Conservation (phyloP, 1,140 invertebrate genomes). For the Aphaenogaster ashmeadi region DNA sequence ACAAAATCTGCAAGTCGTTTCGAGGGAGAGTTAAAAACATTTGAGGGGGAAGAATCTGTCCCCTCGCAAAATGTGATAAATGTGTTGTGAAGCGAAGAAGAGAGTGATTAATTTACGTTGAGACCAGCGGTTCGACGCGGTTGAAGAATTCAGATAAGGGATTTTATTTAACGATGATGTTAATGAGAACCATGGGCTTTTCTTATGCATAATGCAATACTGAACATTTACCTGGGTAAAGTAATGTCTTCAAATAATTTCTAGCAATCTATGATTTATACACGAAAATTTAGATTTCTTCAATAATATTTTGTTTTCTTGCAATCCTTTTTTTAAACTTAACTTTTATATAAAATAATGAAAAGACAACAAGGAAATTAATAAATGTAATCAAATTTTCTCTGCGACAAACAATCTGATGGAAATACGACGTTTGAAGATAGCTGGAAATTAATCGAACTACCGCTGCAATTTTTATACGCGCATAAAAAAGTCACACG, state of each 20-base stretch:
- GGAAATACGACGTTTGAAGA: not conserved
- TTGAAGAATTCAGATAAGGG: slow-evolving; percentile 47
- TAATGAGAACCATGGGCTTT: not conserved
- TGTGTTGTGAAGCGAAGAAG: slow-evolving; percentile 41
- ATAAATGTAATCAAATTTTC: slow-evolving; percentile 2
- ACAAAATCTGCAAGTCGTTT: slow-evolving; percentile 58
- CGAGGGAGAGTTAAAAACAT: slow-evolving; percentile 51
- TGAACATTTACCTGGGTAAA: slow-evolving; percentile 20
- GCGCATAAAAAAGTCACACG: slow-evolving; percentile 61
- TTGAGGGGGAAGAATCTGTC: not conserved
- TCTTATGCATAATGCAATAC: slow-evolving; percentile 44
- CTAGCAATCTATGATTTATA: not conserved
- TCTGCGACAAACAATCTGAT: not conserved
- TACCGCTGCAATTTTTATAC: slow-evolving; percentile 55
- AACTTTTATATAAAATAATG: not conserved
- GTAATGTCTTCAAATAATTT: not conserved
- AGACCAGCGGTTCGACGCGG: slow-evolving; percentile 39
- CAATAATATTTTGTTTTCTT: not conserved
- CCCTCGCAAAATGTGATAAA: slow-evolving; percentile 55
- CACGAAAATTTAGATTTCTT: not conserved
- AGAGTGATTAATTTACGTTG: slow-evolving; percentile 61
- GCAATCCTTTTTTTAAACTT: not conserved
- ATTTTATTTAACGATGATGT: slow-evolving; percentile 21
- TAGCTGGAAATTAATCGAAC: slow-evolving; percentile 26
- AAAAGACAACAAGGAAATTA: not conserved